Base-by-base conservation (phyloP, 1,140 invertebrate species). In the Notospermus geniculatus region DNA sequence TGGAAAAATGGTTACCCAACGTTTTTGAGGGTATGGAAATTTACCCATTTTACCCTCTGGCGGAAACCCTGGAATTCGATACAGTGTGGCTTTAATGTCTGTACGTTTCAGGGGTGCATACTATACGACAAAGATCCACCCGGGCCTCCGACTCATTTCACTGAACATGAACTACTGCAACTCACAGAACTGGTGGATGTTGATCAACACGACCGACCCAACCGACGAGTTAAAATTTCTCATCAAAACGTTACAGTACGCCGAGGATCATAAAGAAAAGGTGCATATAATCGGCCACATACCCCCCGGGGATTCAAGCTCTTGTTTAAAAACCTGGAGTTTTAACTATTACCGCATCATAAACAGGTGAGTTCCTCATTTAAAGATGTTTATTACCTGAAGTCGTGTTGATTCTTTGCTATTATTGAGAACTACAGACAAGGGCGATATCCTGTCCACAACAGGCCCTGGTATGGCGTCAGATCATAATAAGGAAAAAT, bases 251-350 rank as follows among this genome's bases (percentile, higher is more conserved):
- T 80, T 99, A 1, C 93, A 95, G 78, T 88, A 89, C 28, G 93
- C 95, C 0, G 96, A 99, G 82, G 88, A 93, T 71, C 91, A 89
- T 60, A 88, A 88, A 9, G 93, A 98, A 81, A 95, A 95, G 82
- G 82, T 93, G 4, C 95, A 99, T 72, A 90, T 99, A 7, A 91
- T 99, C 46, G 95, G 95, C 0, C 97, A 99, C 73, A 97, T 99
- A 69, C 95, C 95, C 0, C 95, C 96, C 0, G 95, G 95, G 9
- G n/a, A n/a, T n/a, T 83, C 85, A 17, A 71, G 82, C 7, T 86
- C 88, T 60, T 90, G 90, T 70, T 83, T 87, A 39, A 80, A 84
- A 30, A 72, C 81, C n/a, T 86, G 84, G 82, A 83, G 82, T 58
- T 76, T 78, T 61, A 85, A 86, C 68, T 86, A 85, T 63, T 80